phyloP scores from a whole-genome alignment of 2,113 vertebrate genomes.

The Forbesichthys agassizii region DNA sequence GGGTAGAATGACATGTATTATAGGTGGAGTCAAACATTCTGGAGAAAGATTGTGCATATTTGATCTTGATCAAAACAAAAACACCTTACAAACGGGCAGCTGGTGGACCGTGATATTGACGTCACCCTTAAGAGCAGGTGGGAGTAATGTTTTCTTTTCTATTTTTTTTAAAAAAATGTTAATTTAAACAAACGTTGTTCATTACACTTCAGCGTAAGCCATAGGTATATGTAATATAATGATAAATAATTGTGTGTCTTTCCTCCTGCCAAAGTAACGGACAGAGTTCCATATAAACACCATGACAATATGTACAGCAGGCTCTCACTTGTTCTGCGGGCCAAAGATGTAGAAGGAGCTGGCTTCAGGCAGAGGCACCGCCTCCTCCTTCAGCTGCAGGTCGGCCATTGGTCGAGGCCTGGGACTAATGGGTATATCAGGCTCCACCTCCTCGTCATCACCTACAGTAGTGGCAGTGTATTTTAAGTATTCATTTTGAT shows the following conservation, averaged over 20 bases:
- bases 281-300: background rate
- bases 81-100: no score
- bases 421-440: conserved; percentile 91
- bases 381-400: conserved; percentile 95
- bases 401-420: conserved; percentile 94
- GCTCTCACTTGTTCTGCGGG: conserved; percentile 92
- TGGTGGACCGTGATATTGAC: no score
- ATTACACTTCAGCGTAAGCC: no score
- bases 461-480: conserved; percentile 62
- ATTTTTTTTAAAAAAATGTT: background rate
- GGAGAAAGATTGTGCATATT: no score
- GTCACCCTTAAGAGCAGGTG: no score
- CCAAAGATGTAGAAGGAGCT: conserved; percentile 97
- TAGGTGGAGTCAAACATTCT: no score
- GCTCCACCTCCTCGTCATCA: conserved; percentile 95
- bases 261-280: background rate
- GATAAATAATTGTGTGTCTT: no score
- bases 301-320: background rate
- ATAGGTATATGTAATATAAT: no score
- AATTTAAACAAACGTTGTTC: no score
- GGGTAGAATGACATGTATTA: background rate
- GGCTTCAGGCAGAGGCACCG: conserved; percentile 93
- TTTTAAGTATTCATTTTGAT: background rate
- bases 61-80: background rate
- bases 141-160: no score